These are phyloP conservation scores for Nasonovia ribisnigri DNA, from an alignment of 2,888 invertebrate genomes.

Conservation along the genomic window DNA sequence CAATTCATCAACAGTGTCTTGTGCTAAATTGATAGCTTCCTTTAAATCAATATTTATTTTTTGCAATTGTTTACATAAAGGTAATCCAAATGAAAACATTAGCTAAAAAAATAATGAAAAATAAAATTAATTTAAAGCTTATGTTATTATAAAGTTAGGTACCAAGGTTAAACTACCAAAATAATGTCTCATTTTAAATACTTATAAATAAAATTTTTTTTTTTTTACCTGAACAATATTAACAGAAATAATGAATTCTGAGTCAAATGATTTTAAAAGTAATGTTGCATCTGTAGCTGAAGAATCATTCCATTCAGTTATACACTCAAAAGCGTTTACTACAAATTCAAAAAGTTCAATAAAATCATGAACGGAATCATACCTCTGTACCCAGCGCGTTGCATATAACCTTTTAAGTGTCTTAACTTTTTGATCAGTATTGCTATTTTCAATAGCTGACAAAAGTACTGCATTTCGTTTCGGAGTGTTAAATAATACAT, in stretches of 20 bases:
- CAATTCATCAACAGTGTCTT: conserved; percentile 9
- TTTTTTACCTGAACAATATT: no score
- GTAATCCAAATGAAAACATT: conserved; percentile 66
- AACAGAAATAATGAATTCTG: no score
- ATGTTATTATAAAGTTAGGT: no score
- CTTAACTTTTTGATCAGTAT: not conserved
- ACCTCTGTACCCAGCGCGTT: not conserved
- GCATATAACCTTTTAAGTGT: not conserved
- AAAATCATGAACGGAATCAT: not conserved
- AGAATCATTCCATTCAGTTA: conserved; percentile 1
- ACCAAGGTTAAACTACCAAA: not conserved
- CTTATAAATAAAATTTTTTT: not conserved
- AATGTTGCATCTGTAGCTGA: conserved; percentile 7
- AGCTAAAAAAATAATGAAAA: conserved; percentile 47
- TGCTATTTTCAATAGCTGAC: not conserved
- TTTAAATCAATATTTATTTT: not conserved
- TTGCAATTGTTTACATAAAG: not conserved
- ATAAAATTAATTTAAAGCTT: not conserved
- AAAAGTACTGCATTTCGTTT: not conserved
- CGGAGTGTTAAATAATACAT: not conserved
- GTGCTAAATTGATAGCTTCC: not conserved
- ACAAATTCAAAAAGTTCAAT: not conserved
- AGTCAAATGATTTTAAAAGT: no score
- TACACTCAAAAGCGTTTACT: not conserved
- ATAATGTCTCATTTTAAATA: conserved; percentile 5